A percentile compares a stretch with the other conserved stretches of the same genome.
Conservation (phyloP, 2,113 vertebrate genomes). For the Oryctolagus cuniculus region DNA sequence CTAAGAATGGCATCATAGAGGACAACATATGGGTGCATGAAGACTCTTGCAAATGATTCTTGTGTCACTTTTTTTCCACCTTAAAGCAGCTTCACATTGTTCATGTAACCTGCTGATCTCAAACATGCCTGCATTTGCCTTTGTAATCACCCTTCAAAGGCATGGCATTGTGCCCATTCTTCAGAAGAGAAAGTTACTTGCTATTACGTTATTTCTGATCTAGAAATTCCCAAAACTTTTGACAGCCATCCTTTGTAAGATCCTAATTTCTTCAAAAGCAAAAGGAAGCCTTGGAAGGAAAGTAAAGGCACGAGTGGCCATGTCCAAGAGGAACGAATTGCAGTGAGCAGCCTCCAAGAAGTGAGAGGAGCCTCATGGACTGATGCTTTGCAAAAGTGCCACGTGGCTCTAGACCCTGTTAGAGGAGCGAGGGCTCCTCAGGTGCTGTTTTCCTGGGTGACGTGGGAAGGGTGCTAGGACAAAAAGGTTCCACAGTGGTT, state of each 20-base stretch:
- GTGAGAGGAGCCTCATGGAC: neutral
- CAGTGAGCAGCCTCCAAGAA: neutral
- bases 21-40: neutral
- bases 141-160: neutral
- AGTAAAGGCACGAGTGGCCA: neutral
- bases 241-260: neutral
- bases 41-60: neutral
- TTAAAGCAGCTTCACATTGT: neutral
- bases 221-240: constrained; percentile 46
- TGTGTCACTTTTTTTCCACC: neutral
- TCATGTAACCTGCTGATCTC: neutral
- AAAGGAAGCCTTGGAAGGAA: neutral
- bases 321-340: neutral
- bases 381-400: neutral
- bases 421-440: neutral
- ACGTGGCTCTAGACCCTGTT: neutral
- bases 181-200: neutral
- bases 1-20: neutral
- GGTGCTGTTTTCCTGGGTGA: neutral
- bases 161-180: neutral
- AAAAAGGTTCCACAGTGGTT: neutral
- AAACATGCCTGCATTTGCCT: neutral
- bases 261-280: neutral
- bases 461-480: neutral
- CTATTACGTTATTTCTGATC: constrained; percentile 17